phyloP scores from a whole-genome alignment of 2,113 vertebrate species.

The Myotis davidii region DNA sequence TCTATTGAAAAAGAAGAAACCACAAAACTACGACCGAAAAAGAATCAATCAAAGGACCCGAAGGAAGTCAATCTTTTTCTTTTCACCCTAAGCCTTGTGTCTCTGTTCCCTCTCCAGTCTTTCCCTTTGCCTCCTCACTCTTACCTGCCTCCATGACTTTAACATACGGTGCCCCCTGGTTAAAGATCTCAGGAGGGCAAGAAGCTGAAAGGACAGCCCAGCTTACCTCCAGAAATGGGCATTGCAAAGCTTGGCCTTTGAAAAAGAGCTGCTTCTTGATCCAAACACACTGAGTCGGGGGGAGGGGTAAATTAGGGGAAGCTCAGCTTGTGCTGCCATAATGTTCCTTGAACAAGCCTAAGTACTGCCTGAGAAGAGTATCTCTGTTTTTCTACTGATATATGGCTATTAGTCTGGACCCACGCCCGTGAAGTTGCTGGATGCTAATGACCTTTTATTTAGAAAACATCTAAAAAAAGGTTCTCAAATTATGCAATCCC shows the following conservation, averaged over 20 bases:
- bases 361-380: neutral
- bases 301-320: neutral
- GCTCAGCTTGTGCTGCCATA: neutral
- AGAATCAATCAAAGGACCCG: neutral
- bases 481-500: constrained; percentile 45
- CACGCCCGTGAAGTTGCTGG: neutral
- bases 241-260: neutral
- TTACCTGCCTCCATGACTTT: neutral
- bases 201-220: neutral
- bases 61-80: neutral
- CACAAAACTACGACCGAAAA: neutral
- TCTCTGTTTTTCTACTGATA: neutral
- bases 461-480: constrained; percentile 56
- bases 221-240: neutral
- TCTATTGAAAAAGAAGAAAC: neutral
- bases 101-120: neutral
- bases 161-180: neutral
- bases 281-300: neutral
- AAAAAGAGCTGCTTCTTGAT: neutral
- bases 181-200: neutral
- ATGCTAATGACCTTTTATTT: constrained; percentile 56
- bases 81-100: neutral
- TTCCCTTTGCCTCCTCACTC: neutral
- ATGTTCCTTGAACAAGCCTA: neutral
- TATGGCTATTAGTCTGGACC: constrained; percentile 23